Percentiles rank a stretch among this genome's conserved stretches.
Conservation (phyloP, 2,888 invertebrate genomes). For the Lepidonotus clava region DNA sequence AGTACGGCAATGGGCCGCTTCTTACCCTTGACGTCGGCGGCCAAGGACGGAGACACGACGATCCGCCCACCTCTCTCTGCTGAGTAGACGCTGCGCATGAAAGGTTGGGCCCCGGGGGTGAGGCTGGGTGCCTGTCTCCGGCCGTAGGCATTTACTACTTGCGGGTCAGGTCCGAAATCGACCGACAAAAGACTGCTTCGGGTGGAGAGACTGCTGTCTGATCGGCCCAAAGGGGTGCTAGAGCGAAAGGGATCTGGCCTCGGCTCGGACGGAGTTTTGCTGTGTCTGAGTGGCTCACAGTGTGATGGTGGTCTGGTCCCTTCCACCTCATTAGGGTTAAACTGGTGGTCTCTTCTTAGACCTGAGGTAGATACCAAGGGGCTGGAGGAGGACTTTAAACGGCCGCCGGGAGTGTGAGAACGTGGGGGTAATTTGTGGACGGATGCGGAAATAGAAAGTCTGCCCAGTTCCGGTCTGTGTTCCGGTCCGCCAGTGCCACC, state of each 20-base stretch:
- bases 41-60: neutral
- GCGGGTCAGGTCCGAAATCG: neutral
- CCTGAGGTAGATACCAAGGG: neutral
- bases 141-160: neutral
- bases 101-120: neutral
- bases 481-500: constrained; percentile 1
- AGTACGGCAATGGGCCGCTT: constrained; percentile 41
- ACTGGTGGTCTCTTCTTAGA: neutral
- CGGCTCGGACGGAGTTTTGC: neutral
- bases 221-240: neutral
- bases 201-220: constrained; percentile 26
- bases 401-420: constrained; percentile 21
- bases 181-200: constrained; percentile 6
- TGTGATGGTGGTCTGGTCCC: neutral
- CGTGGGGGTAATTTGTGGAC: constrained; percentile 1
- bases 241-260: neutral
- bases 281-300: neutral
- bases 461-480: neutral
- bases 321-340: neutral
- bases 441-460: constrained; percentile 38
- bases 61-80: neutral
- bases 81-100: neutral
- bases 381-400: constrained; percentile 16
- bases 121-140: neutral
- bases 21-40: constrained; percentile 13